phyloP scores from a whole-genome alignment of 2,797 vertebrate species.

The Lateolabrax maculatus region DNA sequence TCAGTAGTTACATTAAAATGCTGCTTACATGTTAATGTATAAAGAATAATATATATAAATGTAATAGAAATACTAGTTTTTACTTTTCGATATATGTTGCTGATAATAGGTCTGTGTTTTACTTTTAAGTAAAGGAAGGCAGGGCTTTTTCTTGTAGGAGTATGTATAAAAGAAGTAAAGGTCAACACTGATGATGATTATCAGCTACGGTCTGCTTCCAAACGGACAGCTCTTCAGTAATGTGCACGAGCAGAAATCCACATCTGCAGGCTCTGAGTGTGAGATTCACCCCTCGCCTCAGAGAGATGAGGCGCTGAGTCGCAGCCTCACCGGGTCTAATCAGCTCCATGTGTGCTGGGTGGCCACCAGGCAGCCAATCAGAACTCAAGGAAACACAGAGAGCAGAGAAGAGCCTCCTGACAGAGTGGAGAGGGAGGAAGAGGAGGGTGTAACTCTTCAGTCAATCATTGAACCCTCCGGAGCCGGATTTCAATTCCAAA shows the following conservation, averaged over 20 bases:
- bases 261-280: conserved; percentile 21
- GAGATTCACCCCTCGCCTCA: conserved; percentile 22
- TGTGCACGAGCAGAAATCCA: neutral
- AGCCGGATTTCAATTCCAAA: neutral
- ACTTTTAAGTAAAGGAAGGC: neutral
- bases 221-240: neutral
- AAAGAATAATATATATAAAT: no score
- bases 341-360: conserved; percentile 69
- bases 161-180: no score
- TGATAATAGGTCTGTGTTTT: no score
- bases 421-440: neutral
- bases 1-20: neutral
- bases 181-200: neutral
- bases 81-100: neutral
- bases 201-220: neutral
- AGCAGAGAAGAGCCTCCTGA: neutral
- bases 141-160: neutral
- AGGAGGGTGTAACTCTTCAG: neutral
- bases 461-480: neutral
- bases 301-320: conserved; percentile 43
- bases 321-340: conserved; percentile 62
- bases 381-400: neutral
- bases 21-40: neutral
- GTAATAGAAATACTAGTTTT: no score
- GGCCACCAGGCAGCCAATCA: conserved; percentile 67